A percentile compares a stretch with the other conserved stretches of the same genome.
Conservation (phyloP, 2,888 invertebrate genomes). For the Monopis laevigella region DNA sequence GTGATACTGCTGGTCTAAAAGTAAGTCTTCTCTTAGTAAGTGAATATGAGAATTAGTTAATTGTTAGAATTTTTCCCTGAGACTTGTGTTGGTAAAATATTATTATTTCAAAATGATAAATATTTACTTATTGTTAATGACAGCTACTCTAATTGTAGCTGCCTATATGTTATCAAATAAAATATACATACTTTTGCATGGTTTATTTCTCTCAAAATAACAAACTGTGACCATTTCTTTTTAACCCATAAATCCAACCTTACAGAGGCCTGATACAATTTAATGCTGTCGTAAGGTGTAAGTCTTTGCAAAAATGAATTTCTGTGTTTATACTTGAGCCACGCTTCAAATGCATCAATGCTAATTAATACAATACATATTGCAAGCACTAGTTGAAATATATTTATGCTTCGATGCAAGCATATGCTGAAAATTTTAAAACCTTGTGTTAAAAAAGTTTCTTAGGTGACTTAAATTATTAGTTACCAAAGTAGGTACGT, state of each 20-base stretch:
- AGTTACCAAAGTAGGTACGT: neutral
- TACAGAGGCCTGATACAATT: conserved; percentile 26
- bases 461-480: conserved; percentile 1
- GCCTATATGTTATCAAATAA: conserved; percentile 1
- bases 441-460: neutral
- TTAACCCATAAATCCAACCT: conserved; percentile 30
- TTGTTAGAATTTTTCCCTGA: no score
- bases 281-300: conserved; percentile 30
- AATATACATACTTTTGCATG: conserved; percentile 43
- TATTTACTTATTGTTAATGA: no score
- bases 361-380: conserved; percentile 29
- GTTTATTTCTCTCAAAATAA: conserved; percentile 44
- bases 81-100: no score
- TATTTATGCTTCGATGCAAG: conserved; percentile 37
- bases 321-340: conserved; percentile 55
- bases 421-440: conserved; percentile 35
- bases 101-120: no score
- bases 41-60: no score
- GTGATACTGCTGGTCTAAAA: no score
- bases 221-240: conserved; percentile 34
- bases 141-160: no score
- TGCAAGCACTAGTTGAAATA: conserved; percentile 37
- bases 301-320: conserved; percentile 44
- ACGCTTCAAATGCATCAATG: conserved; percentile 49
- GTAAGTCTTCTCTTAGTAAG: no score